Evolutionary conservation across 2,797 vertebrate genomes (phyloP).

Genomic region (Hydrocynus forskahlii): DNA sequence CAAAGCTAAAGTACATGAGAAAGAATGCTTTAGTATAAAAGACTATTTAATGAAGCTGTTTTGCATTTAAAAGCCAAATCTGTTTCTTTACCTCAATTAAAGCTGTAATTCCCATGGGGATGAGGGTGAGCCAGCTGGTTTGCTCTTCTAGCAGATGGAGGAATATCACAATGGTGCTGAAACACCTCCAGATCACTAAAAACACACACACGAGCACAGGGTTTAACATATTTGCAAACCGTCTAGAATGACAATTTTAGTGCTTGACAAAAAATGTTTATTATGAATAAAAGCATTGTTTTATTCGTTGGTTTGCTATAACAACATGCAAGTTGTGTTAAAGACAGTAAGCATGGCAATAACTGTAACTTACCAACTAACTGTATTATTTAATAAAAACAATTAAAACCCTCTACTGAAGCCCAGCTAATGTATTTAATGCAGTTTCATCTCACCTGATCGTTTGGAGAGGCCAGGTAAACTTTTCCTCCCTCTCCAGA

Average conservation of each 20-base stretch:
- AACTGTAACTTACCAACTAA: too few species aligned
- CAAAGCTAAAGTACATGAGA: conserved; percentile 79
- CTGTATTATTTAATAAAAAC: neutral
- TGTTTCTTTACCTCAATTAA: conserved; percentile 86
- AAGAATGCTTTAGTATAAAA: conserved; percentile 10
- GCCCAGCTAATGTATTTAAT: neutral
- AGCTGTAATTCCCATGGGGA: conserved; percentile 89
- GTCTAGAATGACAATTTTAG: neutral
- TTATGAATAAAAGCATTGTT: neutral
- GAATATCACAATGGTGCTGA: conserved; percentile 92
- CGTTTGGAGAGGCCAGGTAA: conserved; percentile 94
- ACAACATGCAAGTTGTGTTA: neutral
- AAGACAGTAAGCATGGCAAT: neutral
- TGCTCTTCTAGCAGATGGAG: conserved; percentile 92
- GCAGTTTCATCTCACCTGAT: conserved; percentile 77
- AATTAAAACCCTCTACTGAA: neutral
- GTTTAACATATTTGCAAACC: neutral
- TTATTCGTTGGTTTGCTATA: neutral
- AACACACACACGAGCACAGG: conserved; percentile 31
- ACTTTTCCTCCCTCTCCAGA: conserved; percentile 92
- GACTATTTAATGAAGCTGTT: neutral
- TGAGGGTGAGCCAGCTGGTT: conserved; percentile 90
- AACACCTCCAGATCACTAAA: conserved; percentile 92
- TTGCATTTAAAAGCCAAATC: conserved; percentile 2
- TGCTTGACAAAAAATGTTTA: neutral